These are phyloP conservation scores for Melipona bicolor DNA, from an alignment of 2,888 invertebrate species.

Conservation along the genomic window DNA sequence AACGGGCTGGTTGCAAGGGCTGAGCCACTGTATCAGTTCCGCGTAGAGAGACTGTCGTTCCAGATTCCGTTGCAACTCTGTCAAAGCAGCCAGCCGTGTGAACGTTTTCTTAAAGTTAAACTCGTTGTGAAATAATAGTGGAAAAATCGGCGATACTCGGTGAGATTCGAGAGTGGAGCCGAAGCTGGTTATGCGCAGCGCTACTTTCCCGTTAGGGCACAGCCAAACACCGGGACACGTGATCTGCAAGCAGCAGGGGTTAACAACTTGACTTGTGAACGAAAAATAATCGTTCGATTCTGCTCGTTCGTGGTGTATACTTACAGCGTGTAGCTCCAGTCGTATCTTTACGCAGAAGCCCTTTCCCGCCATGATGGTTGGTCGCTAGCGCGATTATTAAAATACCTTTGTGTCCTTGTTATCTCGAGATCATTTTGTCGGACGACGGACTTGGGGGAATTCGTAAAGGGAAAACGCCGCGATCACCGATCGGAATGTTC, in stretches of 20 bases:
- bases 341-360: constrained; percentile 81
- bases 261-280: too few relatives aligned
- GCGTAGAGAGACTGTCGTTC: constrained; percentile 87
- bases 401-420: background rate
- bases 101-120: constrained; percentile 89
- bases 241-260: constrained; percentile 85
- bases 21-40: constrained; percentile 88
- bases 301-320: constrained; percentile 43
- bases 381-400: background rate
- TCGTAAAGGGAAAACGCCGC: background rate
- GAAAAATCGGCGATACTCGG: constrained; percentile 89
- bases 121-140: constrained; percentile 89
- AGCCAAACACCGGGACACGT: constrained; percentile 95
- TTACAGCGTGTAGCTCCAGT: constrained; percentile 81
- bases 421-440: background rate
- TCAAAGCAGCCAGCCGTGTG: constrained; percentile 82
- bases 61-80: constrained; percentile 85
- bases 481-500: background rate
- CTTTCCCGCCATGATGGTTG: constrained; percentile 76
- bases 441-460: too few relatives aligned
- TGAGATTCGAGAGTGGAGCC: constrained; percentile 89
- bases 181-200: constrained; percentile 89
- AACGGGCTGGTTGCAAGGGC: constrained; percentile 81
- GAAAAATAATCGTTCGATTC: too few relatives aligned
- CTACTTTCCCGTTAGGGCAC: constrained; percentile 91